Percentiles rank a stretch among this genome's conserved stretches.
Evolutionary conservation across 2,888 invertebrate species (phyloP).

Genomic region (Dioctria linearis): DNA sequence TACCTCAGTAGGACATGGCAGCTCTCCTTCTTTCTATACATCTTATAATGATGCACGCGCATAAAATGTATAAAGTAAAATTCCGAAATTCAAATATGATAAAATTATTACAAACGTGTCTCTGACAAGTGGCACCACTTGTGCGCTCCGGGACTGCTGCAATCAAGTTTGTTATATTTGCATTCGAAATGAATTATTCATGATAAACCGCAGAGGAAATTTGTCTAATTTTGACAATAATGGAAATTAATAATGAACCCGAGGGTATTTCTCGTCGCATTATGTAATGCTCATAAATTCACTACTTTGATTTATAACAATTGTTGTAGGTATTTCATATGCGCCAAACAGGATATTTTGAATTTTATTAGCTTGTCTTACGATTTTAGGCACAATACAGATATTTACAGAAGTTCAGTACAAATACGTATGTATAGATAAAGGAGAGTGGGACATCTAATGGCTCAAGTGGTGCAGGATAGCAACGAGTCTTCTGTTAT

Average conservation of each 20-base stretch:
- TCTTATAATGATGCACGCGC: too few relatives aligned
- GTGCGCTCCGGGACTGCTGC: constrained; percentile 44
- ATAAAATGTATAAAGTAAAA: too few relatives aligned
- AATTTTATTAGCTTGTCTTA: too few relatives aligned
- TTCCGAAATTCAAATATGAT: constrained; percentile 7
- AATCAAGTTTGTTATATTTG: constrained; percentile 42
- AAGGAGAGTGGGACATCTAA: too few relatives aligned
- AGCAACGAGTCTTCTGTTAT: too few relatives aligned
- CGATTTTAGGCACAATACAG: too few relatives aligned
- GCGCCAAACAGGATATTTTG: too few relatives aligned
- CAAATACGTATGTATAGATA: too few relatives aligned
- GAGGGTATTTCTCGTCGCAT: constrained; percentile 38
- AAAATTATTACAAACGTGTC: constrained; percentile 52
- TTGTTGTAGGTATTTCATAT: neutral
- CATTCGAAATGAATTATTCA: constrained; percentile 50
- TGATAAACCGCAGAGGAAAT: constrained; percentile 52
- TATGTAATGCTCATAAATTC: constrained; percentile 44
- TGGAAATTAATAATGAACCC: constrained; percentile 51
- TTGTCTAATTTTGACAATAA: constrained; percentile 52
- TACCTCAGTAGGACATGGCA: too few relatives aligned
- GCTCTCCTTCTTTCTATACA: too few relatives aligned
- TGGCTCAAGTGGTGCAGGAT: too few relatives aligned
- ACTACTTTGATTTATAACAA: constrained; percentile 41
- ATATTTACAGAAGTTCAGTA: too few relatives aligned
- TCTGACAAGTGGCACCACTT: constrained; percentile 48